Evolutionary conservation across 2,797 vertebrate species (phyloP).

Genomic region (Pangasius macronema): DNA sequence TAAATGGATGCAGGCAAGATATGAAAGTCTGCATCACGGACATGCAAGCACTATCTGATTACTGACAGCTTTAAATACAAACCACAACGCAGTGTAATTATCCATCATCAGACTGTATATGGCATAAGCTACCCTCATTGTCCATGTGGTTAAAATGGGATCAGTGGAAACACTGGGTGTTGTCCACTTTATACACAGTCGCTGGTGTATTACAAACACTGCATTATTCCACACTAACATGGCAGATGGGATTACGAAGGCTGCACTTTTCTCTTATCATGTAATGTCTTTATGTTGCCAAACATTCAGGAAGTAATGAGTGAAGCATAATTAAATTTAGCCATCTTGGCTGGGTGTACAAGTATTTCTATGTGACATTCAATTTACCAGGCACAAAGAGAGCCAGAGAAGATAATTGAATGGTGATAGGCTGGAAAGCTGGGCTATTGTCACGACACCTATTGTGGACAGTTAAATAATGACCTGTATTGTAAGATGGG

Average conservation of each 20-base stretch:
- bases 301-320: constrained; percentile 26
- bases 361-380: constrained; percentile 54
- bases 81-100: not conserved
- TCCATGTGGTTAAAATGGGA: not conserved
- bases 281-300: constrained; percentile 46
- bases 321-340: constrained; percentile 52
- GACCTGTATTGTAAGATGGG: constrained; percentile 40
- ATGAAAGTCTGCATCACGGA: not conserved
- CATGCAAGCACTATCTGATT: not conserved
- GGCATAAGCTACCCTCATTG: not conserved
- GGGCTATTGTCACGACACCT: constrained; percentile 46
- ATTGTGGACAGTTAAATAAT: constrained; percentile 55
- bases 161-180: not conserved
- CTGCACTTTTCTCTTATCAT: constrained; percentile 45
- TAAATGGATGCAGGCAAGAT: not conserved
- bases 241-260: constrained; percentile 23
- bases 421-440: constrained; percentile 44
- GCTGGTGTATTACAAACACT: constrained; percentile 14
- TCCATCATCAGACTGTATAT: not conserved
- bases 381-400: constrained; percentile 54
- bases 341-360: constrained; percentile 43
- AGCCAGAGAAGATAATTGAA: constrained; percentile 59
- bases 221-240: constrained; percentile 13
- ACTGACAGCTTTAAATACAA: not conserved
- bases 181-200: no score